These are phyloP conservation scores for Gymnodraco acuticeps DNA, from an alignment of 2,797 vertebrate genomes.

Conservation along the genomic window DNA sequence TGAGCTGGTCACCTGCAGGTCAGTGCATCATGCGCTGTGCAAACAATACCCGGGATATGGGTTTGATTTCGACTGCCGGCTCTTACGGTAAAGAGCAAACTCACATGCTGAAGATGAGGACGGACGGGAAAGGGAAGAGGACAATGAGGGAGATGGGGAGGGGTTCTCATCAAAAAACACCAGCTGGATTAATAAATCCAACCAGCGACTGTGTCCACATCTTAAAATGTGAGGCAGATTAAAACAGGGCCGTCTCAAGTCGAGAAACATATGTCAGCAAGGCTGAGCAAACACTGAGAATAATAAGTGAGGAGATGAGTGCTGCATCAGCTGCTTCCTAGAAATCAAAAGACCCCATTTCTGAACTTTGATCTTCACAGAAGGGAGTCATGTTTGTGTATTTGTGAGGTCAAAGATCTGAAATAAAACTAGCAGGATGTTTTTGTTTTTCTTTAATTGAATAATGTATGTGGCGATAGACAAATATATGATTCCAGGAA, in stretches of 20 bases:
- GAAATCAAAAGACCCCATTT: slow-evolving; percentile 76
- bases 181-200: slow-evolving; percentile 84
- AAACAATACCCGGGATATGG: neutral
- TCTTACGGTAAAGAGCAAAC: neutral
- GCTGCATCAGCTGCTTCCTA: slow-evolving; percentile 70
- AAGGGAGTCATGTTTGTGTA: slow-evolving; percentile 39
- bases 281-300: slow-evolving; percentile 78
- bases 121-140: slow-evolving; percentile 41
- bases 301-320: slow-evolving; percentile 69
- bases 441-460: slow-evolving; percentile 46
- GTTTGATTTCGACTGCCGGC: slow-evolving; percentile 5
- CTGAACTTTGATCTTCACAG: slow-evolving; percentile 69
- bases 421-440: slow-evolving; percentile 35
- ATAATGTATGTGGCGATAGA: slow-evolving; percentile 23
- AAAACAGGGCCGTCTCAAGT: slow-evolving; percentile 74
- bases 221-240: slow-evolving; percentile 75
- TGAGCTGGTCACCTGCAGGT: slow-evolving; percentile 1
- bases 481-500: slow-evolving; percentile 54
- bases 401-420: slow-evolving; percentile 59
- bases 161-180: slow-evolving; percentile 75
- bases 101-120: slow-evolving; percentile 25
- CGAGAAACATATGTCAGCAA: slow-evolving; percentile 78
- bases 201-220: slow-evolving; percentile 74
- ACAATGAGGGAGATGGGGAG: slow-evolving; percentile 38
- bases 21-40: neutral